Evolutionary conservation across 1,140 invertebrate species (phyloP).

Genomic region (Pogonus chalceus): DNA sequence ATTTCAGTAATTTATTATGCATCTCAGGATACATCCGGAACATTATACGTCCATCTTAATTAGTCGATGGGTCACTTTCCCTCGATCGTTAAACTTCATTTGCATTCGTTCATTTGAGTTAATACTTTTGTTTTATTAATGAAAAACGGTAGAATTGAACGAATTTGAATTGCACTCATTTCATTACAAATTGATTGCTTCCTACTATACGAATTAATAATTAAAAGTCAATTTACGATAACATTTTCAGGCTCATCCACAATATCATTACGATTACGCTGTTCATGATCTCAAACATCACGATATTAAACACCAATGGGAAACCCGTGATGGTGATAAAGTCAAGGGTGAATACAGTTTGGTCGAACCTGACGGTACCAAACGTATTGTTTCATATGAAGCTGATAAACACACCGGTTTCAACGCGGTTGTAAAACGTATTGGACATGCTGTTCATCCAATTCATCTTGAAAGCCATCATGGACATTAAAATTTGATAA

Average conservation of each 20-base stretch:
- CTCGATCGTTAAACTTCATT: not conserved
- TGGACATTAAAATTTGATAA: not conserved
- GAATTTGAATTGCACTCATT: too few relatives aligned
- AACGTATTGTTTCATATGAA: conserved; percentile 55
- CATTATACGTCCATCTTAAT: too few relatives aligned
- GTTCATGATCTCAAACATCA: conserved; percentile 39
- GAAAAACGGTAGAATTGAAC: too few relatives aligned
- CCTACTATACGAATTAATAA: too few relatives aligned
- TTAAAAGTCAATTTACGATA: too few relatives aligned
- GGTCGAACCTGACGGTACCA: conserved; percentile 46
- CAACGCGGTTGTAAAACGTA: conserved; percentile 41
- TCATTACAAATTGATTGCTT: too few relatives aligned
- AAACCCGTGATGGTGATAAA: conserved; percentile 45
- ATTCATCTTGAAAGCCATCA: not conserved
- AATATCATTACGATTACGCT: conserved; percentile 38
- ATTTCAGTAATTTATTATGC: too few relatives aligned
- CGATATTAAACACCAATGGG: conserved; percentile 43
- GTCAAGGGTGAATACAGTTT: conserved; percentile 50
- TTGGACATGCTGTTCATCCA: conserved; percentile 23
- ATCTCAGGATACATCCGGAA: too few relatives aligned
- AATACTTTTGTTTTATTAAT: too few relatives aligned
- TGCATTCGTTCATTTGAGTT: too few relatives aligned
- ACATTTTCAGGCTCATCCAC: conserved; percentile 40
- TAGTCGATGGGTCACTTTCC: too few relatives aligned
- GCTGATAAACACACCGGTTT: conserved; percentile 60